Percentiles rank a stretch among this genome's conserved stretches.
Evolutionary conservation across 2,888 invertebrate species (phyloP).

Genomic region (Heliconius hortense): DNA sequence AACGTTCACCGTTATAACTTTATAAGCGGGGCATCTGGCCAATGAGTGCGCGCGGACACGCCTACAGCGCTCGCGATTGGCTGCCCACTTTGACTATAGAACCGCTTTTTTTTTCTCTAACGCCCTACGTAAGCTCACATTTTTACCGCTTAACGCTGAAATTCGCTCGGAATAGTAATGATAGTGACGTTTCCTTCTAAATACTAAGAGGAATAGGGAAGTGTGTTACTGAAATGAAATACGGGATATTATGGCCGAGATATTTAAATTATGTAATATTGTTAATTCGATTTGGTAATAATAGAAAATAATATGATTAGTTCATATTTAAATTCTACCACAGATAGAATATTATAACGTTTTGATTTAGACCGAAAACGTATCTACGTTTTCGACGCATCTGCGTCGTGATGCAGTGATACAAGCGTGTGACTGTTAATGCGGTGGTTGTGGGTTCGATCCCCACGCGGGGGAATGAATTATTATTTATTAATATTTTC

Average conservation of each 20-base stretch:
- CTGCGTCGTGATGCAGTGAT: no score
- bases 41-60: conserved; percentile 70
- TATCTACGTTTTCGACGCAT: no score
- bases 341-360: no score
- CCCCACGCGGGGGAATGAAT: no score
- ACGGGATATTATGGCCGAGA: not conserved
- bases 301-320: no score
- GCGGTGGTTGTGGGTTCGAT: no score
- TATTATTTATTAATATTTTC: no score
- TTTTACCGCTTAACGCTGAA: conserved; percentile 46
- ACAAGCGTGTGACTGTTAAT: no score
- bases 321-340: no score
- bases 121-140: conserved; percentile 71
- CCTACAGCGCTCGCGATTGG: conserved; percentile 76
- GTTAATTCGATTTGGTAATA: not conserved
- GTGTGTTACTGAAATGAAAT: not conserved
- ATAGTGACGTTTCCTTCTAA: not conserved
- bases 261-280: not conserved
- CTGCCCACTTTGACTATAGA: conserved; percentile 78
- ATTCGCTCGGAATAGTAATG: conserved; percentile 41
- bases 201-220: not conserved
- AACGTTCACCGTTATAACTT: conserved; percentile 57
- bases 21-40: conserved; percentile 69
- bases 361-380: no score
- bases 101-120: conserved; percentile 77